Percentiles rank a stretch among this genome's conserved stretches.
Conservation (phyloP, 2,113 vertebrate species). For the Parus major region DNA sequence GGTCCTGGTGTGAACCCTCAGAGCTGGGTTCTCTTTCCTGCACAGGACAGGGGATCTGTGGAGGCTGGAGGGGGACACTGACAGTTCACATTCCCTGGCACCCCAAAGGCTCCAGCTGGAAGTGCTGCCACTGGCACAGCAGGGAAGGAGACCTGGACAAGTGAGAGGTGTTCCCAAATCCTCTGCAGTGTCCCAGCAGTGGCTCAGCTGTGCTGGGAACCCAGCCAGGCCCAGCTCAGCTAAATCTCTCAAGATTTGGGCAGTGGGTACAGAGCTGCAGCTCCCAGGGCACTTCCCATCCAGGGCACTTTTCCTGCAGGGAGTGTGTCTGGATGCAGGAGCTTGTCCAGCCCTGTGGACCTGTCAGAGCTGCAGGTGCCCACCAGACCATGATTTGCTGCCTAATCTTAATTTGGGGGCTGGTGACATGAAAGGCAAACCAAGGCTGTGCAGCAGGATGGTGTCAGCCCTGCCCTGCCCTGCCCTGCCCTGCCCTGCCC, state of each 20-base stretch:
- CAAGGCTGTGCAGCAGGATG: not conserved
- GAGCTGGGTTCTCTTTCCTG: not conserved
- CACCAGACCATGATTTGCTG: not conserved
- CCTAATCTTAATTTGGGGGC: not conserved
- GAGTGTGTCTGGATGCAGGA: not conserved
- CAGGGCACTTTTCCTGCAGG: not conserved
- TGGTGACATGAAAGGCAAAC: not conserved
- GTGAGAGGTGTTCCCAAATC: not conserved
- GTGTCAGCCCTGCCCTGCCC: not conserved
- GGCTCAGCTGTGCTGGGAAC: not conserved
- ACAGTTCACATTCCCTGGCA: not conserved
- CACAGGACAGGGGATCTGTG: not conserved
- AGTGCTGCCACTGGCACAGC: not conserved
- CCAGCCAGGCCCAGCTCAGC: not conserved
- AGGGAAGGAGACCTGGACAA: not conserved
- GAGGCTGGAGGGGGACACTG: not conserved
- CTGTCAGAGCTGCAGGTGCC: not conserved
- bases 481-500: not conserved
- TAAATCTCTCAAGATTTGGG: not conserved
- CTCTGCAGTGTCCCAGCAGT: not conserved
- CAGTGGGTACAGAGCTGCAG: not conserved
- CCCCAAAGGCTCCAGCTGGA: not conserved
- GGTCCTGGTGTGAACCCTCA: not conserved
- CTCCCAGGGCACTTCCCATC: not conserved
- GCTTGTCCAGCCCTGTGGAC: not conserved